These are phyloP conservation scores for Lethrus apterus DNA, from an alignment of 1,140 invertebrate species.

Conservation along the genomic window DNA sequence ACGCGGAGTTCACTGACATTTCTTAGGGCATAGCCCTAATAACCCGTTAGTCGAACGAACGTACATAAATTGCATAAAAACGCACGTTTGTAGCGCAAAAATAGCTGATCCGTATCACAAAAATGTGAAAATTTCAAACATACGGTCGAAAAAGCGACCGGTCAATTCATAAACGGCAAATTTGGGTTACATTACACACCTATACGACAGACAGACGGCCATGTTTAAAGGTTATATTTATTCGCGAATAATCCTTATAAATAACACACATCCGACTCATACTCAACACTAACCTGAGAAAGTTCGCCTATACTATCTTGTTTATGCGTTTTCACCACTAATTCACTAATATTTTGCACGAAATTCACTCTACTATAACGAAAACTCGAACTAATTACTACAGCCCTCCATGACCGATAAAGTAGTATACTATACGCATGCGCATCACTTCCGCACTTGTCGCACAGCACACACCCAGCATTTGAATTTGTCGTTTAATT, in stretches of 20 bases:
- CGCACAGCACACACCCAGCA: constrained; percentile 10
- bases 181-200: constrained; percentile 16
- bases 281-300: constrained; percentile 10
- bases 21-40: not conserved
- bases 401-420: constrained; percentile 11
- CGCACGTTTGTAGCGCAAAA: not conserved
- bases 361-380: constrained; percentile 5
- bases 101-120: not conserved
- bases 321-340: not conserved
- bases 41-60: not conserved
- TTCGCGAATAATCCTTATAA: constrained; percentile 1
- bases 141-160: constrained; percentile 1
- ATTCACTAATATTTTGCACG: constrained; percentile 7
- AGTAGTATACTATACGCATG: constrained; percentile 9
- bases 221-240: constrained; percentile 16
- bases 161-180: not conserved
- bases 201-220: constrained; percentile 8
- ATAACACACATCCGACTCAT: constrained; percentile 1
- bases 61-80: not conserved
- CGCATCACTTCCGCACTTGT: constrained; percentile 1
- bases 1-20: not conserved
- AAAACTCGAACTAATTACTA: constrained; percentile 7
- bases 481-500: too few species aligned
- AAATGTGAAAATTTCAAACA: not conserved
- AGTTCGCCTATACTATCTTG: constrained; percentile 4